Base-by-base conservation (phyloP, 2,888 invertebrate species). In the Spilarctia lutea region DNA sequence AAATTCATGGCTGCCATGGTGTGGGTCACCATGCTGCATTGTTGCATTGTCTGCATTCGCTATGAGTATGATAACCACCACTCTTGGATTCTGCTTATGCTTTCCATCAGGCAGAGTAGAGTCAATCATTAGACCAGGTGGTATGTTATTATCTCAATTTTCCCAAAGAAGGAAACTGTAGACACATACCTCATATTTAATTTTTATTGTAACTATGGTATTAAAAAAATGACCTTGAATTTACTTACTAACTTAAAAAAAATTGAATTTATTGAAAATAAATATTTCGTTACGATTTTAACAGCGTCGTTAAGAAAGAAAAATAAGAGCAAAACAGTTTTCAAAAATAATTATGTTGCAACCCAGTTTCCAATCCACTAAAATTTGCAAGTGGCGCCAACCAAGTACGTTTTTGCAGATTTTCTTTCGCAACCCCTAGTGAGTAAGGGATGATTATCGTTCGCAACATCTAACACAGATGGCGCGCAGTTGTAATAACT, bases 381-480 rank as follows among this genome's bases (percentile, higher is more conserved):
- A 77, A 77, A 84, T 86, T 89, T 74, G 89, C 87, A 88, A 90
- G 93, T 94, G 92, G 94, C 95, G 94, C 94, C 90, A 83, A 88
- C 91, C 93, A 91, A 93, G 94, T 94, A 93, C 89, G 81, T 87
- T 20, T 89, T 92, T 76, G 94, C 94, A 92, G 92, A 91, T 91
- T 92, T 92, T 91, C 87, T 89, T 90, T 92, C 79, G 93, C 94
- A 95, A 95, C 95, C 95, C 95, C 86, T 93, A 91, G 90, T 82
- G 56, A 79, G 71, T 79, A 86, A 86, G 95, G 95, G 95, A 86
- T 94, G 94, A 88, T 89, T 86, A 81, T 87, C 89, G 89, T 95
- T 89, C 87, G 13, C 39, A 63, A 72, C 65, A 11, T 10, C 65
- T 69, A 60, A 20, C 48, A 88, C 74, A 95, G 95, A 94, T 95